These are phyloP conservation scores for Diorhabda elongata DNA, from an alignment of 1,140 invertebrate genomes.

Conservation along the genomic window DNA sequence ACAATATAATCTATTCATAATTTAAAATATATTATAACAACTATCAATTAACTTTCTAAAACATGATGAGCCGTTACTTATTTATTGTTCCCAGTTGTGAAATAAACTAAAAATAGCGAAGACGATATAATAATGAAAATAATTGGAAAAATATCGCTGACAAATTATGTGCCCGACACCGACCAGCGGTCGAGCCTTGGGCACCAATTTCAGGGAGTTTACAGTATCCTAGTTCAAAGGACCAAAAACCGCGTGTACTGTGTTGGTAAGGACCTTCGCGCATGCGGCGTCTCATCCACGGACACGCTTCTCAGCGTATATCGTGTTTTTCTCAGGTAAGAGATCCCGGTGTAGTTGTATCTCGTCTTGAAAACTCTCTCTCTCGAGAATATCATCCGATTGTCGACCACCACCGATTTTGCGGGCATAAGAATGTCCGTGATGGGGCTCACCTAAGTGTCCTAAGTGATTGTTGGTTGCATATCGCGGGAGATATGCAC, in stretches of 20 bases:
- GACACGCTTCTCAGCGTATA: constrained; percentile 4
- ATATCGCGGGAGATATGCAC: constrained; percentile 42
- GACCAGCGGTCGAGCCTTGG: neutral
- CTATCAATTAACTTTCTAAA: too few relatives aligned
- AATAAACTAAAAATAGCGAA: too few relatives aligned
- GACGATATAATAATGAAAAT: too few relatives aligned
- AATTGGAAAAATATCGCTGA: too few relatives aligned
- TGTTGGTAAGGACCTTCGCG: constrained; percentile 12
- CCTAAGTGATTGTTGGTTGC: constrained; percentile 32
- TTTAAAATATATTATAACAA: too few relatives aligned
- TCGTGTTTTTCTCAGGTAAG: constrained; percentile 2
- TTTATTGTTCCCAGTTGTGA: too few relatives aligned
- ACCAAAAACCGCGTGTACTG: constrained; percentile 1
- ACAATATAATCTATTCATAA: too few relatives aligned
- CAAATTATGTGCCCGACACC: too few relatives aligned
- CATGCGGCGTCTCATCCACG: constrained; percentile 7
- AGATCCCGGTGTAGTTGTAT: neutral
- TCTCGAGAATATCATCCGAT: constrained; percentile 15
- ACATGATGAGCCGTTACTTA: too few relatives aligned
- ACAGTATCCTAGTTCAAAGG: neutral
- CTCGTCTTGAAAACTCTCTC: constrained; percentile 9
- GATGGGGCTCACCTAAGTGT: constrained; percentile 40
- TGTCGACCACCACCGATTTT: constrained; percentile 14
- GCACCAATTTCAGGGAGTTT: neutral
- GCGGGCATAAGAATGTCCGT: constrained; percentile 23